Percentiles rank a stretch among this genome's conserved stretches.
Evolutionary conservation across 2,888 invertebrate species (phyloP).

Genomic region (Diarsia mendica): DNA sequence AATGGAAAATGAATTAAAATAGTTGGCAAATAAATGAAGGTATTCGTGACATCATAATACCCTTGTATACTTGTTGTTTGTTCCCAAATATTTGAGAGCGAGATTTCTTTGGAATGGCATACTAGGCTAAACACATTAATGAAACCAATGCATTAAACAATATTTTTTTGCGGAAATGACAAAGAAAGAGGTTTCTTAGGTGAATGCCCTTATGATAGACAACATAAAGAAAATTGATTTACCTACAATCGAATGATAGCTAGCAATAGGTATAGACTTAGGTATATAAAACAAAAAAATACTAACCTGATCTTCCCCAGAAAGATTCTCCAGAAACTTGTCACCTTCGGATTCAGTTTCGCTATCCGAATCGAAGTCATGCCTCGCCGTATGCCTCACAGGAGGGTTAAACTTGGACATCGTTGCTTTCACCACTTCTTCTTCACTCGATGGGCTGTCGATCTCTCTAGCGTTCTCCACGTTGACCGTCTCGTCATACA

Average conservation of each 20-base stretch:
- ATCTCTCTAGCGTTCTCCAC: conserved; percentile 90
- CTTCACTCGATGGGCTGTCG: conserved; percentile 85
- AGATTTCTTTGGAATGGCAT: conserved; percentile 1
- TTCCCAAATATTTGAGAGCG: background rate
- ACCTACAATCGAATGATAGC: background rate
- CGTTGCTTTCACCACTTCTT: conserved; percentile 77
- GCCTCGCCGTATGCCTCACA: conserved; percentile 82
- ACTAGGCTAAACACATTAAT: too few relatives aligned
- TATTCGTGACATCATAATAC: conserved; percentile 6
- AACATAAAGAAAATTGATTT: background rate
- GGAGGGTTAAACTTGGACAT: conserved; percentile 88
- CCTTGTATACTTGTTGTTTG: background rate
- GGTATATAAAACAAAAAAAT: background rate
- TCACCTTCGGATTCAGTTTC: conserved; percentile 83
- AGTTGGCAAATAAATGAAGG: conserved; percentile 17
- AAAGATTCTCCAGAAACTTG: conserved; percentile 78
- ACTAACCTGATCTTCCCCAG: conserved; percentile 80
- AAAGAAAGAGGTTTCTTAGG: conserved; percentile 16
- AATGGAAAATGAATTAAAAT: background rate
- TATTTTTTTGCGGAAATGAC: conserved; percentile 10
- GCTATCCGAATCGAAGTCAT: conserved; percentile 87
- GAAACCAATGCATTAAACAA: too few relatives aligned
- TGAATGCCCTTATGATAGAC: background rate
- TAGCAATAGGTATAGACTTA: background rate
- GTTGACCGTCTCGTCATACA: conserved; percentile 91